Evolutionary conservation across 1,140 invertebrate species (phyloP).

Genomic region (Drosophila sechellia): DNA sequence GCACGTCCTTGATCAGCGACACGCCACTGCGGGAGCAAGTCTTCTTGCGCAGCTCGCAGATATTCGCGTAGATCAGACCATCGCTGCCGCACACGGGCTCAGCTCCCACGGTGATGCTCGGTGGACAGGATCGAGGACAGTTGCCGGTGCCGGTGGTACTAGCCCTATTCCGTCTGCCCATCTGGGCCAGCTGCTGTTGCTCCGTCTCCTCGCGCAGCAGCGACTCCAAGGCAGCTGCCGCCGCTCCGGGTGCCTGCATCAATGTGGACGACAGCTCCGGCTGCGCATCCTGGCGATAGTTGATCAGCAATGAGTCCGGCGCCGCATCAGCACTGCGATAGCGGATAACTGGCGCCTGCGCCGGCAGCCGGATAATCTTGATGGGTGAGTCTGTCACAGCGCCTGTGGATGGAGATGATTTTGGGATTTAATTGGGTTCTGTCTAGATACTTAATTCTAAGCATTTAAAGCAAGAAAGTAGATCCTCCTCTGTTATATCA

Average conservation of each 20-base stretch:
- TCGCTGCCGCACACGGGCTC: conserved; percentile 95
- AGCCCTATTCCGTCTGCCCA: conserved; percentile 67
- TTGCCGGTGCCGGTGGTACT: conserved; percentile 81
- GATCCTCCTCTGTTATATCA: no score
- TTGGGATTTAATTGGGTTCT: neutral
- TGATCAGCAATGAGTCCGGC: conserved; percentile 69
- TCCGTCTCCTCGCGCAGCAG: conserved; percentile 64
- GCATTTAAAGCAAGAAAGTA: no score
- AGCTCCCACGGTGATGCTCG: conserved; percentile 87
- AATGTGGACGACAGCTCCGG: conserved; percentile 55
- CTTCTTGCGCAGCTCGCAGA: conserved; percentile 96
- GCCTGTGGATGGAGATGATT: conserved; percentile 16
- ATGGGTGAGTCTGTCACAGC: conserved; percentile 80
- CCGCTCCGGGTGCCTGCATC: conserved; percentile 63
- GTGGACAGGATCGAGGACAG: conserved; percentile 92
- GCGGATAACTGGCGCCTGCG: conserved; percentile 76
- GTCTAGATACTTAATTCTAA: no score
- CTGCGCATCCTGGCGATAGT: conserved; percentile 68
- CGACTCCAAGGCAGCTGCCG: conserved; percentile 65
- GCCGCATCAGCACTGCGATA: conserved; percentile 72
- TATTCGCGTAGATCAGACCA: conserved; percentile 93
- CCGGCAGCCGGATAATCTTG: conserved; percentile 77
- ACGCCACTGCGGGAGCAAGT: conserved; percentile 93
- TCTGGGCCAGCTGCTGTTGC: conserved; percentile 55
- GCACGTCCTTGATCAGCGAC: conserved; percentile 85